Base-by-base conservation (phyloP, 1,140 invertebrate species). In the Eueides isabella region DNA sequence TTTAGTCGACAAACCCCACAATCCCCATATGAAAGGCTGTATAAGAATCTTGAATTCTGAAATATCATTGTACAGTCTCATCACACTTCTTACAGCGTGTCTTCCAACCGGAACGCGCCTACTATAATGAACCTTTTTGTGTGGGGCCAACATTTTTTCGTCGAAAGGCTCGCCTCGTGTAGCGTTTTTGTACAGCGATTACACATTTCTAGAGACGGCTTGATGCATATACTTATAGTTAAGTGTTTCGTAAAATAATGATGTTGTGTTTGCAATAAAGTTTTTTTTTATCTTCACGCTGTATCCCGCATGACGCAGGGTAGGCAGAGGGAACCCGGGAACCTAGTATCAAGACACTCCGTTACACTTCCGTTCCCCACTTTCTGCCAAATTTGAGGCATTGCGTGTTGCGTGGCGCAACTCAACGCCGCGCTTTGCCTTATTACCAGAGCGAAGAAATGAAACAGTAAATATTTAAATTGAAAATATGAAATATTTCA, bases 81-180 rank as follows among this genome's bases (percentile, higher is more conserved):
- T 55, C 48, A 19, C 66, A 29, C 6, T 66, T 66, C 64, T 55
- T 68, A 68, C 4, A 12, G 66, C 44, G 33, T 38, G 66, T 41
- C 66, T 55, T 68, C 38, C 66, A 68, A 29, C 44, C 30, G 44
- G 66, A 68, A 31, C 66, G 3, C 66, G 29, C 29, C 44, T 31
- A 55, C 29, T 14, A 68, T 68, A 68, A 68, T 55, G 66, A 68
- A 68, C 33, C 48, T 48, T 55, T 68, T 68, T 68, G 66, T 68
- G 28, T 55, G 48, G 44, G 1, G n/a, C 48, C 48, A 67, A 67
- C 66, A 68, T 68, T 68, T 67, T 68, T 68, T 55, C 48, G 48
- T 55, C 19, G 48, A 44, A 44, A 44, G 7, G 6, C 19, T 55
- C 9, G 19, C 48, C 9, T 55, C 48, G 48, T 55, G 48, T 55